Conservation (phyloP, 2,888 invertebrate species). For the Cosmopolites sordidus region DNA sequence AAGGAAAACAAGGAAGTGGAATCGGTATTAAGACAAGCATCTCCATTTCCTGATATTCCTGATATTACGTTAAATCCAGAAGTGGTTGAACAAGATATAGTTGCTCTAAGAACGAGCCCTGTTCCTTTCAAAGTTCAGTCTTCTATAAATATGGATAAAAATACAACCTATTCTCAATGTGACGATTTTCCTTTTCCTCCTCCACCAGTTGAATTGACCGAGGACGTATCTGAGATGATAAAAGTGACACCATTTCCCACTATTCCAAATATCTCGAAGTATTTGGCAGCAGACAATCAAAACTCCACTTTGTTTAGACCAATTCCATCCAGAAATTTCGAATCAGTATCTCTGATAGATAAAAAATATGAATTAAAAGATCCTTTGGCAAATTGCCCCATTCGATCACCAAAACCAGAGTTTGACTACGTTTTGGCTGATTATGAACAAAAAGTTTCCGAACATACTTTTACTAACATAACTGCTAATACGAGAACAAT, state of each 20-base stretch:
- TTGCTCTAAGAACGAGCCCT: conserved; percentile 38
- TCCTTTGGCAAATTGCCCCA: conserved; percentile 22
- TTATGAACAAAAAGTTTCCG: conserved; percentile 34
- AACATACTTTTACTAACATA: conserved; percentile 33
- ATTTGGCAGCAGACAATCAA: conserved; percentile 31
- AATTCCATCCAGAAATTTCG: conserved; percentile 24
- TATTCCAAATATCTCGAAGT: conserved; percentile 39
- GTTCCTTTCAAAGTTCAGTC: conserved; percentile 31
- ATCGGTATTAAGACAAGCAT: conserved; percentile 31
- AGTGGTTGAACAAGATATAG: conserved; percentile 40
- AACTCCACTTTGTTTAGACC: conserved; percentile 35
- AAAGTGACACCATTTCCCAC: conserved; percentile 34
- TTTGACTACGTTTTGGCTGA: conserved; percentile 41
- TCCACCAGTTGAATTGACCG: conserved; percentile 1
- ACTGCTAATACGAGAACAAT: conserved; percentile 36
- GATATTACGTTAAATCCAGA: conserved; percentile 41
- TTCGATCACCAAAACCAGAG: conserved; percentile 35
- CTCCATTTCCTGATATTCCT: conserved; percentile 42
- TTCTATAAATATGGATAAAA: conserved; percentile 14
- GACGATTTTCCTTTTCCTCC: conserved; percentile 10
- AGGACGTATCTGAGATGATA: conserved; percentile 2
- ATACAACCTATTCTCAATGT: background rate
- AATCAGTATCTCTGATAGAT: conserved; percentile 34
- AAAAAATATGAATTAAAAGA: conserved; percentile 35
- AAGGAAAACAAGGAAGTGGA: conserved; percentile 27